Evolutionary conservation across 2,113 vertebrate genomes (phyloP).

Genomic region (Ictalurus punctatus): DNA sequence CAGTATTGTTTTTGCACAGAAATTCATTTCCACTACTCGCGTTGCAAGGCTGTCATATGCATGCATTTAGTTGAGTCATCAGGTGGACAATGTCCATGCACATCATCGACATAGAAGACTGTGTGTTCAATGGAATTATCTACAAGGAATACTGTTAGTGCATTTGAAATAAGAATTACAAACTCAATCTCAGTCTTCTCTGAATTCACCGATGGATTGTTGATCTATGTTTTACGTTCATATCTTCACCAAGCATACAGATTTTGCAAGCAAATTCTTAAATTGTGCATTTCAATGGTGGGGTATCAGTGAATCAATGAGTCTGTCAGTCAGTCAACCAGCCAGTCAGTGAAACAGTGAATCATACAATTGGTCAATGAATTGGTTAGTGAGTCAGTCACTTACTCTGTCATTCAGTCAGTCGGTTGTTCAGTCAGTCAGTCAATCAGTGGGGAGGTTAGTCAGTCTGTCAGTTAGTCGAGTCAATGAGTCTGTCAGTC

Average conservation of each 20-base stretch:
- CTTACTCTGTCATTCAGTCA: not conserved
- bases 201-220: not conserved
- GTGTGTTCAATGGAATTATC: not conserved
- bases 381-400: not conserved
- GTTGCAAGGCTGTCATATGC: not conserved
- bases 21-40: not conserved
- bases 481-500: not conserved
- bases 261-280: not conserved
- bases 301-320: not conserved
- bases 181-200: not conserved
- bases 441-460: not conserved
- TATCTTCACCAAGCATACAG: not conserved
- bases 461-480: not conserved
- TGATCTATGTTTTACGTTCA: not conserved
- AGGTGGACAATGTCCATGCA: not conserved
- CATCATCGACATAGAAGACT: not conserved
- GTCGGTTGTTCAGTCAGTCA: not conserved
- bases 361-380: not conserved
- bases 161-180: not conserved
- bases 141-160: not conserved
- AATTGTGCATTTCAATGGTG: not conserved
- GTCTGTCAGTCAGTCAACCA: not conserved
- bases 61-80: not conserved
- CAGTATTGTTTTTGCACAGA: not conserved
- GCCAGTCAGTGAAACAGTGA: not conserved